Evolutionary conservation across 1,140 invertebrate genomes (phyloP).

Genomic region (Tetramorium alpestre): DNA sequence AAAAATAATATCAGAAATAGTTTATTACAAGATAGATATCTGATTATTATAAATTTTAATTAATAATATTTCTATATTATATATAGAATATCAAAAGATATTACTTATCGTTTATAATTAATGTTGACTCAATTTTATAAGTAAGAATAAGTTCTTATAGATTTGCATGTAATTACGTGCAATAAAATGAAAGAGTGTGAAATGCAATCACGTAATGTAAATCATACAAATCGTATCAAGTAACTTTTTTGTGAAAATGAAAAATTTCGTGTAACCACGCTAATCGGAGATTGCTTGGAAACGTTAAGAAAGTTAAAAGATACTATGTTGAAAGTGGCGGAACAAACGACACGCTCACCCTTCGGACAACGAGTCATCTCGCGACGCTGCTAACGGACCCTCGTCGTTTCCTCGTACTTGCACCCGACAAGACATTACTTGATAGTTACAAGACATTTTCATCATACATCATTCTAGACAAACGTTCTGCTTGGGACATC

Average conservation of each 20-base stretch:
- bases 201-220: too few species aligned
- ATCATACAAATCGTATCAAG: neutral
- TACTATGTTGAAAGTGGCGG: slow-evolving; percentile 19
- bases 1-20: too few species aligned
- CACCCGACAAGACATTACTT: slow-evolving; percentile 68
- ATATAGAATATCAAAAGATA: too few species aligned
- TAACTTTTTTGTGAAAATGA: neutral
- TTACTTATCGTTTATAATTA: neutral
- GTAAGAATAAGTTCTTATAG: neutral
- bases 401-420: slow-evolving; percentile 62
- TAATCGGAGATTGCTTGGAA: slow-evolving; percentile 79
- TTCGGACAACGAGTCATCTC: slow-evolving; percentile 75
- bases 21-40: too few species aligned
- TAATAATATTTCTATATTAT: neutral
- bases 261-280: slow-evolving; percentile 71
- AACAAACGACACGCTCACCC: slow-evolving; percentile 63
- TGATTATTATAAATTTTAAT: neutral
- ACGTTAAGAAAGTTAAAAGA: slow-evolving; percentile 73
- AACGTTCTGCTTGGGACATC: neutral
- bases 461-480: slow-evolving; percentile 64
- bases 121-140: neutral
- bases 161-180: neutral
- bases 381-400: slow-evolving; percentile 74
- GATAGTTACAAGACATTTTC: slow-evolving; percentile 69
- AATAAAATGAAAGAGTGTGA: neutral